Conservation (phyloP, 2,113 vertebrate species). For the Podarcis raffonei region DNA sequence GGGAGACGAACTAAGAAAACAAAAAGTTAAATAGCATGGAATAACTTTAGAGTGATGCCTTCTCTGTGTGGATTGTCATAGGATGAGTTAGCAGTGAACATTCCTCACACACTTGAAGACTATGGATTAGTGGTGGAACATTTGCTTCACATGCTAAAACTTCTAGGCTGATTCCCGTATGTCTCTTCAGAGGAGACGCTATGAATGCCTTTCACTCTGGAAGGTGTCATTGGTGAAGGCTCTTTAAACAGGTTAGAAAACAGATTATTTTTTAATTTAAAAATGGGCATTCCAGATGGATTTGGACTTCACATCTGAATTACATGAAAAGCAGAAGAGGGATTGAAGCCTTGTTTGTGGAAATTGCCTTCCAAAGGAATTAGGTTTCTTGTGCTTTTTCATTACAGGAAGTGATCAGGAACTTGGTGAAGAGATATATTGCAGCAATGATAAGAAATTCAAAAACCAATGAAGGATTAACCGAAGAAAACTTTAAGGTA, state of each 20-base stretch:
- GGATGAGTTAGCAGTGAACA: too few relatives aligned
- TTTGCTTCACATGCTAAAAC: too few relatives aligned
- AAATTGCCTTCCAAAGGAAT: not conserved
- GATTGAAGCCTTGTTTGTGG: too few relatives aligned
- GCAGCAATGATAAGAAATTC: constrained; percentile 97
- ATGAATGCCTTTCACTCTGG: not conserved
- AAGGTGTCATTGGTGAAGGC: not conserved
- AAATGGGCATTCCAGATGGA: not conserved
- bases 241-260: not conserved
- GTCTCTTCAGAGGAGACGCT: not conserved
- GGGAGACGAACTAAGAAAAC: too few relatives aligned
- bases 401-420: constrained; percentile 93
- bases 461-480: constrained; percentile 94
- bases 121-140: too few relatives aligned
- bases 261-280: not conserved
- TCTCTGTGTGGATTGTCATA: too few relatives aligned
- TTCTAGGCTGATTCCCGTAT: too few relatives aligned
- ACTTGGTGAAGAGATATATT: constrained; percentile 93
- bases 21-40: too few relatives aligned
- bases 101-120: too few relatives aligned
- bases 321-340: not conserved
- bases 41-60: too few relatives aligned
- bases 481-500: constrained; percentile 98
- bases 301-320: not conserved
- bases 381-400: not conserved